phyloP scores from a whole-genome alignment of 2,113 vertebrate genomes.

The Pituophis catenifer region DNA sequence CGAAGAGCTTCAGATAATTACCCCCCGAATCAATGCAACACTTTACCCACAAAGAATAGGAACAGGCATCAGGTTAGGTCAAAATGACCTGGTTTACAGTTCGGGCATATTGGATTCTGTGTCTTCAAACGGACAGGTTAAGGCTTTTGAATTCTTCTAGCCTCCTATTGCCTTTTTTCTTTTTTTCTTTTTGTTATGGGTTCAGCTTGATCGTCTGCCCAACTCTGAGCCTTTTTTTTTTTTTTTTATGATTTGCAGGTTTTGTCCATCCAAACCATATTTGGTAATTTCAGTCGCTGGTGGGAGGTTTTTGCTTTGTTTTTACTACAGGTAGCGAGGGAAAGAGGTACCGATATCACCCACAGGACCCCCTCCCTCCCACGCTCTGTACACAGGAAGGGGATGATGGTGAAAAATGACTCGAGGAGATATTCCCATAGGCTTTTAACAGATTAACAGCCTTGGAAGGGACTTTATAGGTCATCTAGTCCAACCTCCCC shows the following conservation, averaged over 20 bases:
- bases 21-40: slow-evolving; percentile 34
- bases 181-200: neutral
- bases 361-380: neutral
- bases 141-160: neutral
- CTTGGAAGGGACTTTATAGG: too few species aligned
- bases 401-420: neutral
- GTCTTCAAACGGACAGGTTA: neutral
- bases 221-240: neutral
- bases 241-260: neutral
- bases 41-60: slow-evolving; percentile 38
- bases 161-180: too few species aligned
- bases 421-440: neutral
- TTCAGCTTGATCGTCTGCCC: neutral
- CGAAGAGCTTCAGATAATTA: slow-evolving; percentile 53
- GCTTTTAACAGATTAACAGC: neutral
- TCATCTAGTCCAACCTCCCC: too few species aligned
- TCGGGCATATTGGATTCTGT: neutral
- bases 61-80: slow-evolving; percentile 47
- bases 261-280: neutral
- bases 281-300: neutral
- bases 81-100: slow-evolving; percentile 27
- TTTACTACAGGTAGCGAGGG: neutral
- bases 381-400: neutral
- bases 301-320: neutral
- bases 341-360: neutral